Base-by-base conservation (phyloP, 2,797 vertebrate species). In the Platyrinchus mystaceus region DNA sequence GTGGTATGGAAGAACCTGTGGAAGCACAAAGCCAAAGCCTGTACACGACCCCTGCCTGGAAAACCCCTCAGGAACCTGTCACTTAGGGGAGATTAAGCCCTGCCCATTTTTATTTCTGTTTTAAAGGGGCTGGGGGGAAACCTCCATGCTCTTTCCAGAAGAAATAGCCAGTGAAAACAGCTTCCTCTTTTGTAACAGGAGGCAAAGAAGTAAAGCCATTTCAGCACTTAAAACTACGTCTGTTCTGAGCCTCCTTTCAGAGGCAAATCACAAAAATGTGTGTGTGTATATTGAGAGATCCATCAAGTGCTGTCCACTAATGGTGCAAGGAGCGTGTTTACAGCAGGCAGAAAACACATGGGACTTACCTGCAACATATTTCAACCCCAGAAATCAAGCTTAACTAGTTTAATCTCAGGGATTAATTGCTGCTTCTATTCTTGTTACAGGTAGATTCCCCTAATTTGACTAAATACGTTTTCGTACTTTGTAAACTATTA, bases 371-470 rank as follows among this genome's bases (percentile, higher is more conserved):
- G 27, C 87, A 92, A 18, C 17, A 37, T 14, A 95, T 86, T 94
- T 84, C 92, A 86, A 52, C 44, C 74, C 86, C 89, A 94, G 78
- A 95, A 96, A 91, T 86, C 85, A 94, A 93, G 91, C n/a, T 70
- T 56, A 88, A 90, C 89, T 67, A 73, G 83, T 95, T 94, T 90
- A 91, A 95, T 85, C 70, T 79, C 21, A 90, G 64, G 52, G 67
- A 90, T 91, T 92, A 95, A 96, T 86, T 86, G 94, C 73, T 88
- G 78, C 53, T 84, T 92, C 86, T 92, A 41, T 87, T 87, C 56
- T 67, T 64, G 52, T 71, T 71, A 76, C 44, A 93, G 67, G 63
- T 10, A 79, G 55, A 52, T 63, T 86, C 87, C 69, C 79, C 79
- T 87, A 50, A 84, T 78, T 84, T 86, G 69, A 89, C 79, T 85